These are phyloP conservation scores for Sebastes variabilis DNA, from an alignment of 2,797 vertebrate species.

Conservation along the genomic window DNA sequence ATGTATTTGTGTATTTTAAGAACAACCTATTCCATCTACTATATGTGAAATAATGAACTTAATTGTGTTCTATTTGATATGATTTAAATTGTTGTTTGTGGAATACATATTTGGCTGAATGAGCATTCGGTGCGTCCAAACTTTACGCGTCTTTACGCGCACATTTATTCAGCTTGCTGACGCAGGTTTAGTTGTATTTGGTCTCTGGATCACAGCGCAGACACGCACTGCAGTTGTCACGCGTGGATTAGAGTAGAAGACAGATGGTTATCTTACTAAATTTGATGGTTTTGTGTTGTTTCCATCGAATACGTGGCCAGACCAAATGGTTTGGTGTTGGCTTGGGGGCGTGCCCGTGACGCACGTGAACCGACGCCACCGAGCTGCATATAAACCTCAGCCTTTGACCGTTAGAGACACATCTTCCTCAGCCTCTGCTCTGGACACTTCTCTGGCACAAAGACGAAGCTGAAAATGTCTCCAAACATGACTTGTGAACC, in stretches of 20 bases:
- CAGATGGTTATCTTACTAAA: conserved; percentile 77
- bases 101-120: not conserved
- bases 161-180: conserved; percentile 17
- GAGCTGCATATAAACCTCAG: conserved; percentile 78
- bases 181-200: conserved; percentile 43
- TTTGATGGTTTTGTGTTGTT: conserved; percentile 71
- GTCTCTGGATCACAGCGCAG: conserved; percentile 49
- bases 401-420: conserved; percentile 40
- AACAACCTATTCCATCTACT: not conserved
- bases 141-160: conserved; percentile 58
- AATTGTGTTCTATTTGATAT: not conserved
- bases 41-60: not conserved
- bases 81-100: not conserved
- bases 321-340: conserved; percentile 55
- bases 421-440: not conserved
- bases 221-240: conserved; percentile 63
- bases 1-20: not conserved
- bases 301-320: conserved; percentile 41
- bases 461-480: conserved; percentile 67
- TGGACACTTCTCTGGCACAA: conserved; percentile 26
- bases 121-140: not conserved
- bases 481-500: conserved; percentile 66
- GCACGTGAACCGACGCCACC: conserved; percentile 72
- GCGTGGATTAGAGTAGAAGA: conserved; percentile 61
- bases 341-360: conserved; percentile 84